These are phyloP conservation scores for Dasypogon diadema DNA, from an alignment of 2,888 invertebrate species.

Conservation along the genomic window DNA sequence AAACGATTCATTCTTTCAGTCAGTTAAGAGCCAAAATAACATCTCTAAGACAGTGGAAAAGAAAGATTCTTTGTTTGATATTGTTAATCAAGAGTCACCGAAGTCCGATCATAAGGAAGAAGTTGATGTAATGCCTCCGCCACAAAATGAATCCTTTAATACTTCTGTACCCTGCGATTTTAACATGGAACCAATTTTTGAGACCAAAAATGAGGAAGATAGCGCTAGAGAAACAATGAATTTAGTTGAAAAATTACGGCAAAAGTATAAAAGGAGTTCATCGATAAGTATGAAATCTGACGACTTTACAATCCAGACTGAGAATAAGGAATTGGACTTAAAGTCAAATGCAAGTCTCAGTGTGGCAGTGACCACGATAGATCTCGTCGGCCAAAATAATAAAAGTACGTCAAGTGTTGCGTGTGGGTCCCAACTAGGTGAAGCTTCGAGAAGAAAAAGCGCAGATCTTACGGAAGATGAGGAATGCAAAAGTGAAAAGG, in stretches of 20 bases:
- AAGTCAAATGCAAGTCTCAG: slow-evolving; percentile 53
- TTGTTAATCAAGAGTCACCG: slow-evolving; percentile 4
- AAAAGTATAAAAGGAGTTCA: slow-evolving; percentile 76
- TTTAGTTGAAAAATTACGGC: slow-evolving; percentile 84
- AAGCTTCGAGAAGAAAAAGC: slow-evolving; percentile 4
- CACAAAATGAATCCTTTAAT: slow-evolving; percentile 19
- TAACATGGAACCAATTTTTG: slow-evolving; percentile 51
- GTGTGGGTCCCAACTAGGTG: background rate
- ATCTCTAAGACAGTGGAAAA: slow-evolving; percentile 4
- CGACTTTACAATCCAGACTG: slow-evolving; percentile 60
- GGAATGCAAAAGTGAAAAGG: slow-evolving; percentile 4
- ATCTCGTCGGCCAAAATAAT: background rate
- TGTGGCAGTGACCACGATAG: slow-evolving; percentile 12
- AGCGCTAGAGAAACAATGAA: slow-evolving; percentile 85
- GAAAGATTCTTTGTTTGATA: slow-evolving; percentile 11
- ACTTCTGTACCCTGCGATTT: slow-evolving; percentile 33
- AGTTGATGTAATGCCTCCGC: background rate
- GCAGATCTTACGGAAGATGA: background rate
- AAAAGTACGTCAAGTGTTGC: background rate
- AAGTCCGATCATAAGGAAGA: slow-evolving; percentile 41
- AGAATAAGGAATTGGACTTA: slow-evolving; percentile 28
- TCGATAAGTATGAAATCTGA: slow-evolving; percentile 72
- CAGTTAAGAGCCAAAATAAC: background rate
- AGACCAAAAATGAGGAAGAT: slow-evolving; percentile 72
- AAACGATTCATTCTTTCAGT: background rate